Conservation (phyloP, 2,797 vertebrate species). For the Notoglanidium macrostoma region DNA sequence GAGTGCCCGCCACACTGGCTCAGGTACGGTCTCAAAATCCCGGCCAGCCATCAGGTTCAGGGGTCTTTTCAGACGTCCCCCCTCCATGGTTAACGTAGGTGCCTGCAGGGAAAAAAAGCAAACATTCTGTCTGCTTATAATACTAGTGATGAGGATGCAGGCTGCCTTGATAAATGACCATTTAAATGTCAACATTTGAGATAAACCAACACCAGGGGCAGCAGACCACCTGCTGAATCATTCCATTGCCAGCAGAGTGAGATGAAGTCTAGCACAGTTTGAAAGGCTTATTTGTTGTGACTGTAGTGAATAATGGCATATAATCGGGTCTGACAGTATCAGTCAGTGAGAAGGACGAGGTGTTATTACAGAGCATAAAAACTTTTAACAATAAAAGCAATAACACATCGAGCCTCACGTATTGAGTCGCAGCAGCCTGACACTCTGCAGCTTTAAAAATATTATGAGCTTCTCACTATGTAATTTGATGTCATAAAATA, state of each 20-base stretch:
- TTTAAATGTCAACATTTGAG: constrained; percentile 3
- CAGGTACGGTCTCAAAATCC: constrained; percentile 93
- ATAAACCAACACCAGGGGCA: neutral
- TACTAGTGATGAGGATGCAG: neutral
- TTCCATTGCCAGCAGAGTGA: neutral
- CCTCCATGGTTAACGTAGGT: constrained; percentile 93
- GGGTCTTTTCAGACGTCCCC: constrained; percentile 87
- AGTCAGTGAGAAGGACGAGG: constrained; percentile 33
- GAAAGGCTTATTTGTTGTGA: constrained; percentile 29
- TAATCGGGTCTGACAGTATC: constrained; percentile 19
- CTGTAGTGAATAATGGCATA: constrained; percentile 24
- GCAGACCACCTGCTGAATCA: constrained; percentile 21
- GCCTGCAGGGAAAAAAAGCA: constrained; percentile 74
- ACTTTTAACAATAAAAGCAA: constrained; percentile 29
- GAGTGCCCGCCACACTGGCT: constrained; percentile 96
- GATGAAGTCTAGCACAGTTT: constrained; percentile 1
- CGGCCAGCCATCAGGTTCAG: constrained; percentile 78
- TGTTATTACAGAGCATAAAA: constrained; percentile 38
- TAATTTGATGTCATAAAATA: constrained; percentile 28
- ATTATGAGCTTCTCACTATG: constrained; percentile 17
- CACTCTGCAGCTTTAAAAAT: constrained; percentile 26
- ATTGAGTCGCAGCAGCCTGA: constrained; percentile 4
- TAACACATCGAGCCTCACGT: constrained; percentile 35
- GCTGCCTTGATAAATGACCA: neutral
- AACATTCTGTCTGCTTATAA: neutral